phyloP scores from a whole-genome alignment of 2,888 invertebrate species.

The Leuctra nigra region DNA sequence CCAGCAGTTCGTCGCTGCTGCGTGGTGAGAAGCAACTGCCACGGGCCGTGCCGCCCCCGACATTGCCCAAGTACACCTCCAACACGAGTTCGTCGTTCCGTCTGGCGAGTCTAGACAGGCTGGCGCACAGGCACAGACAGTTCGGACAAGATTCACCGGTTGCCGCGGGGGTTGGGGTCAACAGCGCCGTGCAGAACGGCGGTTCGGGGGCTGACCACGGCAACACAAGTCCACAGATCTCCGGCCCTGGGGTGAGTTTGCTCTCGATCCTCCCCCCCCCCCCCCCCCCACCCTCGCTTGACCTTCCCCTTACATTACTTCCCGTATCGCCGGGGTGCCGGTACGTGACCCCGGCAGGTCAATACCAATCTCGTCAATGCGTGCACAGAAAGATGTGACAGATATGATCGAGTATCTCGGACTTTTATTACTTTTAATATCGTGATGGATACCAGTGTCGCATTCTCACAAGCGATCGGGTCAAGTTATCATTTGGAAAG shows the following conservation, averaged over 20 bases:
- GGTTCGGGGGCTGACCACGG: constrained; percentile 4
- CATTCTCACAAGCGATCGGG: too few relatives aligned
- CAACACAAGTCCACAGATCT: not conserved
- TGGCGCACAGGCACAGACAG: constrained; percentile 74
- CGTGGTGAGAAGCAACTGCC: constrained; percentile 23
- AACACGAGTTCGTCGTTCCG: constrained; percentile 63
- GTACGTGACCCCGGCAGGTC: too few relatives aligned
- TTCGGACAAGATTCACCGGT: constrained; percentile 55
- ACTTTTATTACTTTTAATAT: too few relatives aligned
- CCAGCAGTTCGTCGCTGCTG: constrained; percentile 30
- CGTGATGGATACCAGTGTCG: too few relatives aligned
- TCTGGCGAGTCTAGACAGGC: constrained; percentile 72
- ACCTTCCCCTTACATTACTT: too few relatives aligned
- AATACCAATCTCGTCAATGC: too few relatives aligned
- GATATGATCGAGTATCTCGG: too few relatives aligned
- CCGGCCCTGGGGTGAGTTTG: constrained; percentile 18
- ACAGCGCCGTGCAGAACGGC: constrained; percentile 9
- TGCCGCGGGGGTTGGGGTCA: not conserved
- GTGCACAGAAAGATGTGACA: too few relatives aligned
- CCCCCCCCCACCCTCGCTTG: too few relatives aligned
- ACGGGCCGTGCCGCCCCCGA: constrained; percentile 57
- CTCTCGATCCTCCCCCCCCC: too few relatives aligned
- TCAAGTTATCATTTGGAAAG: too few relatives aligned
- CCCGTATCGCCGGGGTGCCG: too few relatives aligned
- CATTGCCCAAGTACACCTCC: constrained; percentile 70